Evolutionary conservation across 2,888 invertebrate genomes (phyloP), one percentile per base, ranked within the genome.

Genomic region (Lissocephala sabroskyi): DNA sequence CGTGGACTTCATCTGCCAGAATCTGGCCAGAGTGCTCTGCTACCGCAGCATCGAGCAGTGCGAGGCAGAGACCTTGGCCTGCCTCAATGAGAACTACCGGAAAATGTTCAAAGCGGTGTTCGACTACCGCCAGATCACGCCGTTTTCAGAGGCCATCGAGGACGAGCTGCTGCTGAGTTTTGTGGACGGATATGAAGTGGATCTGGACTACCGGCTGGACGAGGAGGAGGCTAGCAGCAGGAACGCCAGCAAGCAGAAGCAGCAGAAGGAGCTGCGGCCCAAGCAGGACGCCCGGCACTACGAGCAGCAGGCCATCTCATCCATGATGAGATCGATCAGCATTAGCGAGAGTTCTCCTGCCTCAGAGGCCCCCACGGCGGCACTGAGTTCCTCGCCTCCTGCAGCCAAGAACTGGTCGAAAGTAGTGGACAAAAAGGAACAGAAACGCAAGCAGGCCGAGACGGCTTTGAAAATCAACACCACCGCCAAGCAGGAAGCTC

Each of bases 1-100:
- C 79, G 88, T 93, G 87, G 90, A 93, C 70, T 95, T 91, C 74
- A 91, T 95, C 50, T 89, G 89, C 3, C 86, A 91, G 41, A 96
- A 96, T 83, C 82, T 95, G 35, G 85, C 90, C 3, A 87, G 90
- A 13, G 84, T 95, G 9, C 84, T 95, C 4, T 92, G 93, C 81
- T 88, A 88, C 59, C 88, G 88, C 70, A 85, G 87, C 23, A 83
- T 94, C 42, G 91, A 93, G 53, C 82, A 86, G 11, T 80, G 93
- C 47, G 89, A 90, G 53, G 85, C 88, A 1, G 85, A 86, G 0
- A 83, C 90, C 1, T 80, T 94, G 18, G 86, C 87, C 36, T 90
- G 90, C 35, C 86, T 95, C 13, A 89, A 90, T 2, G 84, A 85
- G 3, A 91, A 90, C 80, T 94, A 94, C 75, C 87, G 88, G 50